Conservation (phyloP, 2,797 vertebrate genomes). For the Limnodromus scolopaceus region DNA sequence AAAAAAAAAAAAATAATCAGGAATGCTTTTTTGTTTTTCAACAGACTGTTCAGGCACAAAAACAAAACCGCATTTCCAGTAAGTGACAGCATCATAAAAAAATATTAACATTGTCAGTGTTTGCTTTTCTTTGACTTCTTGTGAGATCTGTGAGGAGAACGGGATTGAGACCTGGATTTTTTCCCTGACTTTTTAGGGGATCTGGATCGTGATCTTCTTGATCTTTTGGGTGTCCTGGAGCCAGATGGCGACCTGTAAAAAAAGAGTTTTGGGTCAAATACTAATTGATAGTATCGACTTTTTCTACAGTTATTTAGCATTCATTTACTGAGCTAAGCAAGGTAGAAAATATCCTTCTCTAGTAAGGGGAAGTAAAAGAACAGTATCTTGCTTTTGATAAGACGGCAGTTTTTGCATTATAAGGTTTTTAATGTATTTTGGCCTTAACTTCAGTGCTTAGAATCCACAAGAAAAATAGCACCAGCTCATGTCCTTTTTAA, state of each 20-base stretch:
- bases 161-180: conserved; percentile 96
- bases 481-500: not conserved
- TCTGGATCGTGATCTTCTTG: conserved; percentile 90
- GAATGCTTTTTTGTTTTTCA: conserved; percentile 82
- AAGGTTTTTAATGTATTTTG: not conserved
- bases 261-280: not conserved
- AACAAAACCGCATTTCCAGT: conserved; percentile 86
- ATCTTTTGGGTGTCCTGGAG: conserved; percentile 96
- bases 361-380: not conserved
- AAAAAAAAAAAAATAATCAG: conserved; percentile 77
- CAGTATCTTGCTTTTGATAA: not conserved
- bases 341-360: not conserved
- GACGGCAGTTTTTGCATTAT: not conserved
- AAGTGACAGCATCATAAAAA: conserved; percentile 83
- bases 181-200: conserved; percentile 92
- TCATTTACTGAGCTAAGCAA: not conserved
- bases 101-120: conserved; percentile 88
- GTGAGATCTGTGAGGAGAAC: conserved; percentile 98
- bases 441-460: not conserved
- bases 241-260: conserved; percentile 90
- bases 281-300: not conserved
- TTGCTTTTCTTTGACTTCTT: conserved; percentile 99
- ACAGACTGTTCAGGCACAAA: conserved; percentile 86
- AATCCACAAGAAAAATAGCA: not conserved
- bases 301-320: not conserved